A percentile compares a stretch with the other conserved stretches of the same genome.
Evolutionary conservation across 2,113 vertebrate genomes (phyloP).

Genomic region (Dolichallabes microphthalmus): DNA sequence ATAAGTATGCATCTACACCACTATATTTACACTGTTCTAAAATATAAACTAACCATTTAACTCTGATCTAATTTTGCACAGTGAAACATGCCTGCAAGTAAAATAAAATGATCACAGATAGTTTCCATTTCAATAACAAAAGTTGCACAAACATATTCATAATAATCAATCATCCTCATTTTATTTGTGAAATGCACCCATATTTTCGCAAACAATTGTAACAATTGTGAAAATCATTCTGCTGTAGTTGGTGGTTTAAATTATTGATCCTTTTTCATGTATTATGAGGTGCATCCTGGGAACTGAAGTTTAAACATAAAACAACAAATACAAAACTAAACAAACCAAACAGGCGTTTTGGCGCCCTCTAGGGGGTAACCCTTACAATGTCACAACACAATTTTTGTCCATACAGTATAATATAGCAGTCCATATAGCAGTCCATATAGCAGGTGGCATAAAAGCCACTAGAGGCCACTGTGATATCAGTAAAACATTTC

Average conservation of each 20-base stretch:
- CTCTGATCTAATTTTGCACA: background rate
- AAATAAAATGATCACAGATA: background rate
- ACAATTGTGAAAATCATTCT: background rate
- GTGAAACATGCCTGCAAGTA: background rate
- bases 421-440: too few relatives aligned
- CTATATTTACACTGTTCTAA: background rate
- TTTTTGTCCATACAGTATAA: background rate
- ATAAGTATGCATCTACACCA: background rate
- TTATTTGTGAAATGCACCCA: background rate
- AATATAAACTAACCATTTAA: background rate
- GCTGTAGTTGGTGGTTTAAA: background rate
- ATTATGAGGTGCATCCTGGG: too few relatives aligned
- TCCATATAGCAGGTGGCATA: background rate
- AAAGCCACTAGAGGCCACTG: conserved; percentile 39
- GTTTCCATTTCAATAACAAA: background rate
- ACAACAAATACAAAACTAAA: too few relatives aligned
- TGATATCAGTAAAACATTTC: conserved; percentile 1
- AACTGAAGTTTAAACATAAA: too few relatives aligned
- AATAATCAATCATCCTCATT: background rate
- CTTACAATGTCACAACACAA: background rate
- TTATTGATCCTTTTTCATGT: background rate
- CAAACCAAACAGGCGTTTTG: too few relatives aligned
- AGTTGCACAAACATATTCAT: background rate
- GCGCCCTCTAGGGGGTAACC: too few relatives aligned
- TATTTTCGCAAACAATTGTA: background rate